Conservation (phyloP, 1,140 invertebrate species). For the Alviniconcha marisindica region DNA sequence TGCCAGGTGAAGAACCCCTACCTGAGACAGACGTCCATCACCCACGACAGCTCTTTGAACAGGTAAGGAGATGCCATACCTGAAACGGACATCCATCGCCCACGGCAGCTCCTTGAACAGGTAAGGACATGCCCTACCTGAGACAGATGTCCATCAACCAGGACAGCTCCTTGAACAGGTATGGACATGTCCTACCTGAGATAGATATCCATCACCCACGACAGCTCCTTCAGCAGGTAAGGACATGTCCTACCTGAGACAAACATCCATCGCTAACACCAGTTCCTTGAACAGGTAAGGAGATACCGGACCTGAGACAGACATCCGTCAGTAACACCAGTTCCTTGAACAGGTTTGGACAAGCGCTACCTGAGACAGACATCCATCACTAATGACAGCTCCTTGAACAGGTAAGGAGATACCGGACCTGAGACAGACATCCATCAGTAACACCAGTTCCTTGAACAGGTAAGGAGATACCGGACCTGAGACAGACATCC, state of each 20-base stretch:
- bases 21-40: conserved; percentile 60
- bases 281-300: too few relatives aligned
- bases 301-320: too few relatives aligned
- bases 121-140: too few relatives aligned
- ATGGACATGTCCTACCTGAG: too few relatives aligned
- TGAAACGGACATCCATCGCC: too few relatives aligned
- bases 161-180: conserved; percentile 24
- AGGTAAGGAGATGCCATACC: conserved; percentile 24
- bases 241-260: too few relatives aligned
- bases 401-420: conserved; percentile 36
- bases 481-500: too few relatives aligned
- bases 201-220: conserved; percentile 22
- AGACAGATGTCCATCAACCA: too few relatives aligned
- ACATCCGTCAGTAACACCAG: too few relatives aligned
- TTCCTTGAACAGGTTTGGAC: too few relatives aligned
- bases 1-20: conserved; percentile 84
- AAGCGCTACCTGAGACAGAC: background rate
- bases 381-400: conserved; percentile 1
- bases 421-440: too few relatives aligned
- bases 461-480: conserved; percentile 33
- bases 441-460: background rate
- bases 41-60: conserved; percentile 19
- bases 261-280: too few relatives aligned
- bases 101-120: conserved; percentile 15
- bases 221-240: conserved; percentile 18